A percentile compares a stretch with the other conserved stretches of the same genome.
Conservation (phyloP, 53 echinoderm and acorn worm genomes). For the Holothuria leucospilota region DNA sequence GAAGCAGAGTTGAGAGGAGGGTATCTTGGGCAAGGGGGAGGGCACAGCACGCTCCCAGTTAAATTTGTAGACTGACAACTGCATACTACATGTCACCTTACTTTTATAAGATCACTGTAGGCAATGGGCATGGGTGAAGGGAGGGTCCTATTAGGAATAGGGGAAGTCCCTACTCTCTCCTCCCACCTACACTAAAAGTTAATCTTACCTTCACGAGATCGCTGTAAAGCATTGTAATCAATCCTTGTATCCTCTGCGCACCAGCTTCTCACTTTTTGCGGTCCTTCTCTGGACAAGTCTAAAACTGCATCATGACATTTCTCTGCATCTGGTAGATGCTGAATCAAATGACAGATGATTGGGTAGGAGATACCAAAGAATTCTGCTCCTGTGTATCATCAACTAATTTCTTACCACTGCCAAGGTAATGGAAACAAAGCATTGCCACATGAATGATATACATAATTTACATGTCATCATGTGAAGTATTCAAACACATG, state of each 20-base stretch:
- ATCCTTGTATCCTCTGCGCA: slow-evolving; percentile 60
- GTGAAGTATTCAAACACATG: too few species aligned
- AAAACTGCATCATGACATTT: slow-evolving; percentile 69
- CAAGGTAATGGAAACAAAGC: slow-evolving; percentile 53
- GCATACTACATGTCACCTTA: too few species aligned
- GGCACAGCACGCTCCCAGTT: too few species aligned
- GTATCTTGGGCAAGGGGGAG: too few species aligned
- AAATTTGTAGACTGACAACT: too few species aligned
- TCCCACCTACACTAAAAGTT: neutral
- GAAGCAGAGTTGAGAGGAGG: too few species aligned
- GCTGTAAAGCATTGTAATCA: slow-evolving; percentile 48
- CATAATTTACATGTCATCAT: too few species aligned
- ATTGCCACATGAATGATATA: too few species aligned
- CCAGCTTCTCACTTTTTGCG: slow-evolving; percentile 57
- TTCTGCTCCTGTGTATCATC: slow-evolving; percentile 70
- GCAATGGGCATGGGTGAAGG: too few species aligned
- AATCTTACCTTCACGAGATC: slow-evolving; percentile 37
- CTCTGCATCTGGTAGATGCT: slow-evolving; percentile 71
- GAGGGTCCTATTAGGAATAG: too few species aligned
- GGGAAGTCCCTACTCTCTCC: neutral
- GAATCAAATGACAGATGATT: slow-evolving; percentile 92
- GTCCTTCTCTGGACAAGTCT: slow-evolving; percentile 66
- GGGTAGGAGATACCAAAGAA: slow-evolving; percentile 97
- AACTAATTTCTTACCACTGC: slow-evolving; percentile 57
- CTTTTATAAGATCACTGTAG: too few species aligned